Evolutionary conservation across 2,113 vertebrate genomes (phyloP).

Genomic region (Puntigrus tetrazona): DNA sequence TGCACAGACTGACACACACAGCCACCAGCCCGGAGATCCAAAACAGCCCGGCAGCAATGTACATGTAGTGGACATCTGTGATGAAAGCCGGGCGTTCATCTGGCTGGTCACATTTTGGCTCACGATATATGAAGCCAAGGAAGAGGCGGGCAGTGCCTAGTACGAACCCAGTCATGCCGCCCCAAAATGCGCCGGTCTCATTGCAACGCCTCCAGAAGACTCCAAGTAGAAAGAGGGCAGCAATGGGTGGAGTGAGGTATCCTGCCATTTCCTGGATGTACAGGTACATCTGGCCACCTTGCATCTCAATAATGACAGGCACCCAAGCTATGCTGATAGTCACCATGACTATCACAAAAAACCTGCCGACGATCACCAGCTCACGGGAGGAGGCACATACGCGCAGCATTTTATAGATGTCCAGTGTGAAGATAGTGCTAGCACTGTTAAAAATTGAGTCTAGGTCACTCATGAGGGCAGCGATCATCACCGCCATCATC

Average conservation of each 20-base stretch:
- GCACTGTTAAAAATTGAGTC: conserved; percentile 99
- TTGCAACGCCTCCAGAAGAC: conserved; percentile 97
- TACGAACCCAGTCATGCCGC: conserved; percentile 89
- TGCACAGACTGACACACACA: conserved; percentile 88
- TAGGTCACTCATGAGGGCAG: conserved; percentile 96
- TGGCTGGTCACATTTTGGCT: conserved; percentile 87
- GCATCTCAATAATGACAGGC: conserved; percentile 97
- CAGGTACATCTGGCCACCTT: conserved; percentile 97
- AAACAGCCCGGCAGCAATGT: conserved; percentile 88
- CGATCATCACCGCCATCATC: conserved; percentile 99
- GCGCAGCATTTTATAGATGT: conserved; percentile 89
- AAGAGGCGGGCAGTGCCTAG: conserved; percentile 83
- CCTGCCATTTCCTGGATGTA: conserved; percentile 98
- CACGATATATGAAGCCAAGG: conserved; percentile 89
- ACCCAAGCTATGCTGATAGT: conserved; percentile 96
- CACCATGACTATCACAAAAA: conserved; percentile 96
- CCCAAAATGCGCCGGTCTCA: conserved; percentile 93
- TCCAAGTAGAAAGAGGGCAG: conserved; percentile 92
- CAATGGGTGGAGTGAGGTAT: conserved; percentile 94
- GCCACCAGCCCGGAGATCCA: conserved; percentile 90
- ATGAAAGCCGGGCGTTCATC: conserved; percentile 89
- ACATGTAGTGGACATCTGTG: conserved; percentile 92
- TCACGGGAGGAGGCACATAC: conserved; percentile 84
- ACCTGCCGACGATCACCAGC: conserved; percentile 87
- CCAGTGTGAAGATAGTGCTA: conserved; percentile 97